Evolutionary conservation across 1,140 invertebrate species (phyloP).

Genomic region (Melanaphis sacchari): DNA sequence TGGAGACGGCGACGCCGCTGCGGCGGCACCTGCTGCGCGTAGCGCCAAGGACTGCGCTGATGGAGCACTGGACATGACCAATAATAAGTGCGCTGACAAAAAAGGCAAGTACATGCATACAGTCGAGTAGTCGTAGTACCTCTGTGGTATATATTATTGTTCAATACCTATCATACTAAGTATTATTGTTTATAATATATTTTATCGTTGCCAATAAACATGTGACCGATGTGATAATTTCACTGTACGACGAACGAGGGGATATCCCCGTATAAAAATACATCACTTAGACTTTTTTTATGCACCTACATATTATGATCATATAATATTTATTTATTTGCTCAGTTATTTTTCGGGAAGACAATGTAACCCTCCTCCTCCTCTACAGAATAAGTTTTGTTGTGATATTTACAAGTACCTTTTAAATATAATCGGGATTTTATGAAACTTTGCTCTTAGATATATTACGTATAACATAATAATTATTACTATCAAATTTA

Average conservation of each 20-base stretch:
- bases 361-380: not conserved
- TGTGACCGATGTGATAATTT: too few relatives aligned
- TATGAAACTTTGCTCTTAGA: not conserved
- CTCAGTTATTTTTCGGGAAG: not conserved
- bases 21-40: not conserved
- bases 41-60: not conserved
- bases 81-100: not conserved
- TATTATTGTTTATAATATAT: too few relatives aligned
- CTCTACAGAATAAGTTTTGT: not conserved
- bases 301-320: not conserved
- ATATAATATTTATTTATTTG: not conserved
- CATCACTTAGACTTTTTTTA: not conserved
- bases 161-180: too few relatives aligned
- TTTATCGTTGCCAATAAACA: too few relatives aligned
- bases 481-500: not conserved
- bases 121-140: too few relatives aligned
- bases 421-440: not conserved
- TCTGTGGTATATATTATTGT: not conserved
- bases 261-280: not conserved
- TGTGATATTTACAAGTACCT: not conserved
- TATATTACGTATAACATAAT: not conserved
- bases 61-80: conserved; percentile 46
- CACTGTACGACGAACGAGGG: too few relatives aligned
- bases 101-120: conserved; percentile 12
- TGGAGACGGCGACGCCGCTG: not conserved